Base-by-base conservation (phyloP, 2,888 invertebrate genomes). In the Heliothis peltigera region DNA sequence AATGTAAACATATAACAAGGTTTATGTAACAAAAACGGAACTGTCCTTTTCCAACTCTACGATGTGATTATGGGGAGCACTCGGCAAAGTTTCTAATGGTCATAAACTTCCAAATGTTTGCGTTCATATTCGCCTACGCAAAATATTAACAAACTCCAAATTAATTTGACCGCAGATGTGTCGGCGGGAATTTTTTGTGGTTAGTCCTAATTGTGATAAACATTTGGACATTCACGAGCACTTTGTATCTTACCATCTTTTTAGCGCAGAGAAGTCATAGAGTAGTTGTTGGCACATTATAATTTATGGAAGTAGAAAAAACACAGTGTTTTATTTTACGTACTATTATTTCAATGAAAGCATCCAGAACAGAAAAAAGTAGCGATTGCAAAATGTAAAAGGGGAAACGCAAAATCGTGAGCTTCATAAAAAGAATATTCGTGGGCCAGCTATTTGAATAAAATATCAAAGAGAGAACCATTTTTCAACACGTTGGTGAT, bases 401-500 rank as follows among this genome's bases (percentile, higher is more conserved):
- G 64, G n/a, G 56, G 69, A 75, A 77, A 81, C 70, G 74, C 61
- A 81, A 79, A 88, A 87, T 86, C 83, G 79, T 84, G 80, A 82
- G 79, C 81, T 85, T 83, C 84, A 86, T 84, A 87, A 89, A 87
- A 87, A 85, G 70, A 89, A 88, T 86, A 87, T 89, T 89, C 85
- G 86, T 83, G 81, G 87, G 85, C 85, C 80, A 83, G 88, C 86
- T 87, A 91, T 92, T 92, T 92, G 91, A 92, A 92, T 93, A 92
- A 92, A 93, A 92, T 92, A 93, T 92, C 86, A 89, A 87, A 91
- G 88, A 88, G 85, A 65, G 83, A 85, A 87, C 87, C 90, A 92
- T 93, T 93, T 92, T 92, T 92, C 91, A 92, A 88, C 84, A 84
- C 86, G 87, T 87, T 91, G 89, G 91, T 91, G 91, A 93, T 92